phyloP scores from a whole-genome alignment of 2,113 vertebrate genomes.

The Heptranchias perlo region DNA sequence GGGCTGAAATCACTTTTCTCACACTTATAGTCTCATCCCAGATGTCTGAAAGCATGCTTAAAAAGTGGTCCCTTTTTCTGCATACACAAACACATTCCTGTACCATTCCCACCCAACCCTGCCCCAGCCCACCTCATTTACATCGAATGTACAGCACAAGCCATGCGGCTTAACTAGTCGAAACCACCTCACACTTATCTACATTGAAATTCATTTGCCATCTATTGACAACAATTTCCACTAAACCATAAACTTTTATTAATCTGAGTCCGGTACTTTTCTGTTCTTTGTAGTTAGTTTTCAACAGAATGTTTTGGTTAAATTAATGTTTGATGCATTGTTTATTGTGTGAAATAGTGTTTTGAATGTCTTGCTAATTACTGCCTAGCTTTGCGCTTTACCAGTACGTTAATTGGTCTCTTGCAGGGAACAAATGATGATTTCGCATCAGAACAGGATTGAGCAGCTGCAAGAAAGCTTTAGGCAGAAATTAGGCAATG shows the following conservation, averaged over 20 bases:
- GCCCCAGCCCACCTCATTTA: neutral
- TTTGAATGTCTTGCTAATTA: neutral
- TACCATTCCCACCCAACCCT: neutral
- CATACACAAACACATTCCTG: neutral
- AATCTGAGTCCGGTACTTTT: neutral
- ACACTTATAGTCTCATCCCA: neutral
- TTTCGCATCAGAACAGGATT: constrained; percentile 62
- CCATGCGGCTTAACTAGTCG: neutral
- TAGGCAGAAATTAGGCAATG: constrained; percentile 55
- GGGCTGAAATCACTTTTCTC: neutral
- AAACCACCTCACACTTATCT: neutral
- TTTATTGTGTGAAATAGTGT: neutral
- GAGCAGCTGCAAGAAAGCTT: constrained; percentile 66
- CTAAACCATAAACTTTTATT: neutral
- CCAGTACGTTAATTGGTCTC: constrained; percentile 12
- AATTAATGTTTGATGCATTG: neutral
- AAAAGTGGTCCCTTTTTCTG: neutral
- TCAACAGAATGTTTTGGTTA: neutral
- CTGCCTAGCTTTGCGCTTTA: neutral
- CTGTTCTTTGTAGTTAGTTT: neutral
- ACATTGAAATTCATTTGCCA: neutral
- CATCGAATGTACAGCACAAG: neutral
- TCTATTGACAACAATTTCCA: neutral
- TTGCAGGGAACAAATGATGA: constrained; percentile 63
- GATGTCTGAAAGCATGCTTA: neutral